Conservation (phyloP, 2,797 vertebrate genomes). For the Hemitrygon akajei region DNA sequence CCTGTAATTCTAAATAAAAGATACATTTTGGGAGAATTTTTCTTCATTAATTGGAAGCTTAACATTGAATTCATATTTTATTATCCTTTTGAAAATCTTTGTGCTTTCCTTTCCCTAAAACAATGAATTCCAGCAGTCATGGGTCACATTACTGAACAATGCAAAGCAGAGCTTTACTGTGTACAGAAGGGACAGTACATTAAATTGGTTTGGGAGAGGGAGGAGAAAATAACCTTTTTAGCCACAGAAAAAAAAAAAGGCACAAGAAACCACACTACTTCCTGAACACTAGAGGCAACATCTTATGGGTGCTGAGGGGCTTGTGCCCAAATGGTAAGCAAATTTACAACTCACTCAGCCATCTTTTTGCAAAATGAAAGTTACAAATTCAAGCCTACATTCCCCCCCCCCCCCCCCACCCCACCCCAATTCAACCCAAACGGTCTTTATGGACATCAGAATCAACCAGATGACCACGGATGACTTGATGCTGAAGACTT, state of each 20-base stretch:
- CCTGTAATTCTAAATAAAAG: not conserved
- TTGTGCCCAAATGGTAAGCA: constrained; percentile 2
- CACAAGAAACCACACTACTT: constrained; percentile 51
- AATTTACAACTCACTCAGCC: not conserved
- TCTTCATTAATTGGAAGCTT: not conserved
- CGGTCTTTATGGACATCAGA: not conserved
- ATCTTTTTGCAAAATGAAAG: not conserved
- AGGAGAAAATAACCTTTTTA: constrained; percentile 33
- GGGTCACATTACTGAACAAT: constrained; percentile 44
- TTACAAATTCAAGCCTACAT: not conserved
- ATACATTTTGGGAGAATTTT: not conserved
- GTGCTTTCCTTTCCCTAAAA: constrained; percentile 25
- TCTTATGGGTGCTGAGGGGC: not conserved
- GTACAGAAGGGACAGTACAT: constrained; percentile 53
- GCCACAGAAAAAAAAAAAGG: constrained; percentile 46
- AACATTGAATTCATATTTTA: constrained; percentile 27
- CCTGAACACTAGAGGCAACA: not conserved
- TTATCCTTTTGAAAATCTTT: constrained; percentile 30
- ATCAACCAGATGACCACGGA: not conserved
- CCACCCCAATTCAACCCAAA: too few species aligned
- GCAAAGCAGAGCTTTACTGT: constrained; percentile 54
- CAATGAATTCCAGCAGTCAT: not conserved
- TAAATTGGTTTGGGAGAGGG: constrained; percentile 46
- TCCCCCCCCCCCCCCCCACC: not conserved
- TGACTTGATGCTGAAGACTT: not conserved